Conservation (phyloP, 2,888 invertebrate species). For the Drosophila nr. perissopoda region DNA sequence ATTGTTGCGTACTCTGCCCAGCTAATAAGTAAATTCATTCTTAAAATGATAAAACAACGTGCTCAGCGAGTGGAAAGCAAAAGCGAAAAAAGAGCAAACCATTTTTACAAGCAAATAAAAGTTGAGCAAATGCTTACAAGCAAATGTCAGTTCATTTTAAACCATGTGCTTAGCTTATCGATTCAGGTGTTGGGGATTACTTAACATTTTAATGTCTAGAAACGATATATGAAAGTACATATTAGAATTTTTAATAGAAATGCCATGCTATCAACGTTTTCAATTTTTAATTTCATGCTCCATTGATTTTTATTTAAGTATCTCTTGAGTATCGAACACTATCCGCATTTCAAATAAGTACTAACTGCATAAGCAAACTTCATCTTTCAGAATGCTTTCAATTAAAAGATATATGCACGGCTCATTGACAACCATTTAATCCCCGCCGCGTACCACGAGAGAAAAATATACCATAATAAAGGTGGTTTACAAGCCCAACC, state of each 20-base stretch:
- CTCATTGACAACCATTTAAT: constrained; percentile 42
- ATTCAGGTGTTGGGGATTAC: neutral
- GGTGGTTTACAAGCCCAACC: constrained; percentile 27
- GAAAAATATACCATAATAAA: constrained; percentile 22
- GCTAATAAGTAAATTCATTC: constrained; percentile 43
- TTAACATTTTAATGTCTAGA: neutral
- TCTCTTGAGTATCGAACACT: neutral
- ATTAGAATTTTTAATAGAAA: neutral
- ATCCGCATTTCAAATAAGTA: constrained; percentile 9
- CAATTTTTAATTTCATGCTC: constrained; percentile 7
- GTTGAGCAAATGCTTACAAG: neutral
- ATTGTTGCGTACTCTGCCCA: constrained; percentile 39
- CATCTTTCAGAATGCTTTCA: constrained; percentile 31
- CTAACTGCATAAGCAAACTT: neutral
- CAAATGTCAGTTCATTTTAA: neutral
- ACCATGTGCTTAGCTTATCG: neutral
- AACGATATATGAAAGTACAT: neutral
- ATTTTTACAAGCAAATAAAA: neutral
- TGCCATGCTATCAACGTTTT: neutral
- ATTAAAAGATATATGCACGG: constrained; percentile 43
- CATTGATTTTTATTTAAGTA: constrained; percentile 1
- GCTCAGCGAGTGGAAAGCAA: neutral
- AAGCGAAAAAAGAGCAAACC: neutral
- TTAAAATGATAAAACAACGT: constrained; percentile 18
- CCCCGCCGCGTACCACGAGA: neutral